phyloP scores from a whole-genome alignment of 2,113 vertebrate species.

The Oncorhynchus kisutch region DNA sequence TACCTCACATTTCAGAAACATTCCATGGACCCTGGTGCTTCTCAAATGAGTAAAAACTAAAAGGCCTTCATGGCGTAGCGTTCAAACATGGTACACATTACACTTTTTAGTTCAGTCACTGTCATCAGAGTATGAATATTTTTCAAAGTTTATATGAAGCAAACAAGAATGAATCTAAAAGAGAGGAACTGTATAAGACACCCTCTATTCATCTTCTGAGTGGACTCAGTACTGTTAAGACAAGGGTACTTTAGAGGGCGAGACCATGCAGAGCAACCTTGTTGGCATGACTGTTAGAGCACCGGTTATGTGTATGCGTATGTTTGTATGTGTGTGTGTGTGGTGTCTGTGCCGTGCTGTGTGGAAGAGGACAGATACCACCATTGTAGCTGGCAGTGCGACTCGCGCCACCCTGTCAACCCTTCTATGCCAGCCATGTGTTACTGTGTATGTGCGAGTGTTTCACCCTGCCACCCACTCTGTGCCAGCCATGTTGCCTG shows the following conservation, averaged over 20 bases:
- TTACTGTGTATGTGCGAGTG: background rate
- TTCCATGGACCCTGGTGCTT: too few species aligned
- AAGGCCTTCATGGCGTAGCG: too few species aligned
- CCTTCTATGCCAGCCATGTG: constrained; percentile 22
- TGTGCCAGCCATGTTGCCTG: constrained; percentile 32
- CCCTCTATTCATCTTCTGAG: background rate
- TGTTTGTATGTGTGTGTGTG: too few species aligned
- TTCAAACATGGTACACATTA: too few species aligned
- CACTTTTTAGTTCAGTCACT: too few species aligned
- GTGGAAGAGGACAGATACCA: background rate
- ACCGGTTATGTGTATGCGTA: too few species aligned
- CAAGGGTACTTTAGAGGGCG: background rate
- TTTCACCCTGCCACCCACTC: constrained; percentile 1
- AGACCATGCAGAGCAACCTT: background rate
- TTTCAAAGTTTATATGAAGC: too few species aligned
- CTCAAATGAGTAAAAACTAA: too few species aligned
- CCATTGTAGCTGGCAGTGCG: background rate
- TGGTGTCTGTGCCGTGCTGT: too few species aligned
- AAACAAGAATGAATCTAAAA: background rate
- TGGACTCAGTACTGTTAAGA: background rate
- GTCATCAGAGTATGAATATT: too few species aligned
- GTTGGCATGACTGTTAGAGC: background rate
- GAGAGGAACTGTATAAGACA: background rate
- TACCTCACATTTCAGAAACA: too few species aligned
- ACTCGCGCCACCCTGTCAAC: constrained; percentile 3